Evolutionary conservation across 2,797 vertebrate genomes (phyloP).

Genomic region (Galago senegalensis): DNA sequence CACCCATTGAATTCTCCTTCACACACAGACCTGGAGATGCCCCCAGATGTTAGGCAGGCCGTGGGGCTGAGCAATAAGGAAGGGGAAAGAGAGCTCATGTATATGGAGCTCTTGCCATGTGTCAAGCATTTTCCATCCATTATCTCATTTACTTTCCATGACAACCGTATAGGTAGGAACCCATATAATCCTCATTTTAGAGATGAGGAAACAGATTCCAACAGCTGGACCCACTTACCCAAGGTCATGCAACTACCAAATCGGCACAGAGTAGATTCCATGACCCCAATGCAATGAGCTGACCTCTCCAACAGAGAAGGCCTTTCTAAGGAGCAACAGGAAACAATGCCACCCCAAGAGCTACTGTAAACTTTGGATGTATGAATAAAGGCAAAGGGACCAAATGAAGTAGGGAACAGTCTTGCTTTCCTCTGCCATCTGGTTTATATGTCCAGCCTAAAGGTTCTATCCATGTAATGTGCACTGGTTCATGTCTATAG

Average conservation of each 20-base stretch:
- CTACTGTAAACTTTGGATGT: not conserved
- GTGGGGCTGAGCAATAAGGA: constrained; percentile 48
- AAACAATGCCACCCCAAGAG: constrained; percentile 36
- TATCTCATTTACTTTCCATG: constrained; percentile 74
- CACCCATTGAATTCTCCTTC: constrained; percentile 56
- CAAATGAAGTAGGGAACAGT: not conserved
- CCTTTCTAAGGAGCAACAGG: constrained; percentile 8
- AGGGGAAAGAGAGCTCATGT: constrained; percentile 62
- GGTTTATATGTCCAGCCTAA: not conserved
- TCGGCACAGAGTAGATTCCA: not conserved
- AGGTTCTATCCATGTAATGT: not conserved
- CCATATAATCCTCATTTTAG: constrained; percentile 52
- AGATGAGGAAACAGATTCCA: constrained; percentile 66
- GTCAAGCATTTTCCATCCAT: constrained; percentile 65
- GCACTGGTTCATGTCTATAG: not conserved
- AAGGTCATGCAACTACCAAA: constrained; percentile 44
- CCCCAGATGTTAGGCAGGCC: constrained; percentile 73
- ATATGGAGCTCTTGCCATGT: constrained; percentile 68
- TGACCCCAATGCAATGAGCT: not conserved
- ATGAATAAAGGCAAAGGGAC: constrained; percentile 11
- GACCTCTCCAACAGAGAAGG: not conserved
- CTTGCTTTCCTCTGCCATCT: not conserved
- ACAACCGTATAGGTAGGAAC: constrained; percentile 61
- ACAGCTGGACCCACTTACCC: constrained; percentile 50
- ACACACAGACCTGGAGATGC: constrained; percentile 63